Percentiles rank a stretch among this genome's conserved stretches.
Evolutionary conservation across 2,888 invertebrate genomes (phyloP).

Genomic region (Stictocephala bisonia): DNA sequence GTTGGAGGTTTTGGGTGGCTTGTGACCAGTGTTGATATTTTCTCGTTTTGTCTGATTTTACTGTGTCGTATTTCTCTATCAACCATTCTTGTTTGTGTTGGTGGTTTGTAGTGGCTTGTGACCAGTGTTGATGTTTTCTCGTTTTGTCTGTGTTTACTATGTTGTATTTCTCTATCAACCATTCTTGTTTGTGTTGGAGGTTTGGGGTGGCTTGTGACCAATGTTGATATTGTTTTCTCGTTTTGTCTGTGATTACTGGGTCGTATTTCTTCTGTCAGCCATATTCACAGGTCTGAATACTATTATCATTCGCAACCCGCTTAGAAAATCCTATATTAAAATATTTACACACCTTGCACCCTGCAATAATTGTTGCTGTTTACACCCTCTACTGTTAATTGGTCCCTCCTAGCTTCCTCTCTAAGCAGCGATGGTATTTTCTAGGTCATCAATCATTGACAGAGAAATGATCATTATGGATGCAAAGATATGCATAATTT

Average conservation of each 20-base stretch:
- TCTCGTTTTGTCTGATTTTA: neutral
- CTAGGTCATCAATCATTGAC: too few species aligned
- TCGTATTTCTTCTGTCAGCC: slow-evolving; percentile 60
- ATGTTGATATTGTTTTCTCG: slow-evolving; percentile 63
- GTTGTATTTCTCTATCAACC: neutral
- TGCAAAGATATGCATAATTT: too few species aligned
- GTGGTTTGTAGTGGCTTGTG: neutral
- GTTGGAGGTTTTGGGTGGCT: neutral
- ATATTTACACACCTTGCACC: too few species aligned
- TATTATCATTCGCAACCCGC: slow-evolving; percentile 89
- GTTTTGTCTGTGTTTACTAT: neutral
- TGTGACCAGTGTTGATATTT: neutral
- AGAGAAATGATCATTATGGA: too few species aligned
- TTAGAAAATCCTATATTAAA: too few species aligned
- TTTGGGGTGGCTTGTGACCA: neutral
- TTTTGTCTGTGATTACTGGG: neutral
- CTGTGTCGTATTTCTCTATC: neutral
- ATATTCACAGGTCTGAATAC: slow-evolving; percentile 80
- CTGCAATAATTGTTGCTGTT: too few species aligned
- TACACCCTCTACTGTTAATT: too few species aligned
- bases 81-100: neutral
- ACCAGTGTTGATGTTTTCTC: neutral
- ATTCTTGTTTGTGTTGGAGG: neutral
- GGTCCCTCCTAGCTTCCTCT: too few species aligned
- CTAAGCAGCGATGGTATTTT: too few species aligned